These are phyloP conservation scores for Delichon dasypus DNA, from an alignment of 2,797 vertebrate genomes.

Conservation along the genomic window DNA sequence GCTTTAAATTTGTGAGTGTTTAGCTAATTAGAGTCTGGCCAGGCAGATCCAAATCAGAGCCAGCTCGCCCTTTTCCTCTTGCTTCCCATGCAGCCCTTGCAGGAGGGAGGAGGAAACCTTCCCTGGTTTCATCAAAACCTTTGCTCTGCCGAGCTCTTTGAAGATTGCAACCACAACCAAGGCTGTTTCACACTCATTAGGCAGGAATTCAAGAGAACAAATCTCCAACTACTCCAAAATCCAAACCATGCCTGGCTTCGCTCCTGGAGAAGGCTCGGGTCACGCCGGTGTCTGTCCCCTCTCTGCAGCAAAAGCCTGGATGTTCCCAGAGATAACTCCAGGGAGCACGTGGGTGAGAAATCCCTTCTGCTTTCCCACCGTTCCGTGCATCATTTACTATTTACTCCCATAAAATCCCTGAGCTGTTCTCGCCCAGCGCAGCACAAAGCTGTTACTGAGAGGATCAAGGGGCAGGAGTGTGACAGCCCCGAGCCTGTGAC, in stretches of 20 bases:
- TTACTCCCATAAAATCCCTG: not conserved
- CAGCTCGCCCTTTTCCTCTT: not conserved
- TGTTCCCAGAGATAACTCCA: not conserved
- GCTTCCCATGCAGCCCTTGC: not conserved
- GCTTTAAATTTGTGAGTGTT: not conserved
- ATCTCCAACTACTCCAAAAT: not conserved
- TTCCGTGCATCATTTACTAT: not conserved
- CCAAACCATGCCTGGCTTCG: not conserved
- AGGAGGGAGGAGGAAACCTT: not conserved
- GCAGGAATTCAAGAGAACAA: not conserved
- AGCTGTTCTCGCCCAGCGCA: not conserved
- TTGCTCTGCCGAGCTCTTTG: constrained; percentile 6
- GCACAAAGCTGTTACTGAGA: constrained; percentile 5
- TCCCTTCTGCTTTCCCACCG: not conserved
- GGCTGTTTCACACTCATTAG: not conserved
- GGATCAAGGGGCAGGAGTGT: constrained; percentile 25
- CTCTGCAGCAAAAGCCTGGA: not conserved
- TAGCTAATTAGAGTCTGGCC: not conserved
- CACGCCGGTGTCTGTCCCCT: not conserved
- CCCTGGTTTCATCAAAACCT: not conserved
- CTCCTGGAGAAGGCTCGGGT: not conserved
- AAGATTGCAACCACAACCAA: not conserved
- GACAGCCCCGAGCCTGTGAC: constrained; percentile 1
- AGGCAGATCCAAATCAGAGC: not conserved
- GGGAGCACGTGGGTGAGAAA: not conserved